Evolutionary conservation across 2,888 invertebrate genomes (phyloP), one percentile per base, ranked within the genome.

Genomic region (Dromius quadrimaculatus): DNA sequence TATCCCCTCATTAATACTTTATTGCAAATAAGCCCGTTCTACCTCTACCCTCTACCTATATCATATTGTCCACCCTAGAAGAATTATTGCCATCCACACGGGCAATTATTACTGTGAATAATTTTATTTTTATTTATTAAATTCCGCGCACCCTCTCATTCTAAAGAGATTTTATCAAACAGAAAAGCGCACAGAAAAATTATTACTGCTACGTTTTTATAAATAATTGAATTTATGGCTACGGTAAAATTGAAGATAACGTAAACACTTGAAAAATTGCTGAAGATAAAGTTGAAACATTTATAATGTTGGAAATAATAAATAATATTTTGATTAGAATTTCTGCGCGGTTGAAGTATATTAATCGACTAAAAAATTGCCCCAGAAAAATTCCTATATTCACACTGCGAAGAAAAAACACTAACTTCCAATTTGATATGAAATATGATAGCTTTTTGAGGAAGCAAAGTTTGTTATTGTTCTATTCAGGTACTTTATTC

Each of bases 141-240:
- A 50, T 64, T 34, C 64, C 32, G 47, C 20, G 36, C 47, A 28
- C 64, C 64, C 64, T 50, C 50, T 64, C 64, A 64, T 64, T 64
- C 50, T 47, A 47, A 47, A 62, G 19, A 64, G 64, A 47, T 64
- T 64, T 64, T 64, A 64, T 64, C 64, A 64, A 47, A 62, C 38
- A 41, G 19, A 47, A 64, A 64, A 47, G 64, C 64, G 47, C 50
- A 50, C 64, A 34, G 64, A 64, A 64, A 64, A 64, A 64, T 64
- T 64, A 64, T 64, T 64, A 36, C 64, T 36, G 47, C 64, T 38
- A 20, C 20, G 64, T 64, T 64, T 64, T 64, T 64, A 64, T 64
- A 64, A 64, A 64, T 64, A 64, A 64, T 64, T 64, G 64, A 64
- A 64, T 64, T 64, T 64, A 64, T 64, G 50, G 64, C 64, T 64